phyloP scores from a whole-genome alignment of 2,888 invertebrate species.

The Diarsia rubi region DNA sequence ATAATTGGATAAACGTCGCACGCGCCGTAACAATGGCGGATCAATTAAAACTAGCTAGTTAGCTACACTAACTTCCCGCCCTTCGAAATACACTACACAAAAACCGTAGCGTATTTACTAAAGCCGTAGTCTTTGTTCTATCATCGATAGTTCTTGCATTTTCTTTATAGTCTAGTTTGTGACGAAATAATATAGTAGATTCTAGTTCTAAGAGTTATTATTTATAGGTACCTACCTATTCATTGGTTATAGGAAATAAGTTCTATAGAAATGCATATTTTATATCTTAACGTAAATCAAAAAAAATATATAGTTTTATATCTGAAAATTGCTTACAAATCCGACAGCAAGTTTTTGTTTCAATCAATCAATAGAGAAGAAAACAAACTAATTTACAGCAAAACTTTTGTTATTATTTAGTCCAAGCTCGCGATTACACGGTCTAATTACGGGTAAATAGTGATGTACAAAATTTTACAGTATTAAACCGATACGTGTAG shows the following conservation, averaged over 20 bases:
- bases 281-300: slow-evolving; percentile 13
- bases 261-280: slow-evolving; percentile 12
- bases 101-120: slow-evolving; percentile 47
- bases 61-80: slow-evolving; percentile 48
- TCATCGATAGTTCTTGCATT: slow-evolving; percentile 45
- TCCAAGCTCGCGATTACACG: slow-evolving; percentile 49
- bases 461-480: slow-evolving; percentile 61
- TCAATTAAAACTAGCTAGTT: slow-evolving; percentile 63
- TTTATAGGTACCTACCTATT: slow-evolving; percentile 5
- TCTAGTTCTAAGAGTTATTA: slow-evolving; percentile 9
- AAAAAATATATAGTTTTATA: slow-evolving; percentile 24
- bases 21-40: slow-evolving; percentile 60
- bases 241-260: slow-evolving; percentile 23
- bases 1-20: slow-evolving; percentile 62
- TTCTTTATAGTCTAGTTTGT: slow-evolving; percentile 46
- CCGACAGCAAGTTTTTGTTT: background rate
- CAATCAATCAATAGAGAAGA: slow-evolving; percentile 15
- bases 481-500: slow-evolving; percentile 48
- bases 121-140: slow-evolving; percentile 27
- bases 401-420: slow-evolving; percentile 13
- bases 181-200: slow-evolving; percentile 15
- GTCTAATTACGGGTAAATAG: slow-evolving; percentile 67
- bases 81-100: slow-evolving; percentile 33
- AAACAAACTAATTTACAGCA: slow-evolving; percentile 2
- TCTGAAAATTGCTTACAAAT: slow-evolving; percentile 16